Base-by-base conservation (phyloP, 2,797 vertebrate genomes). In the Apogon hyalosoma region DNA sequence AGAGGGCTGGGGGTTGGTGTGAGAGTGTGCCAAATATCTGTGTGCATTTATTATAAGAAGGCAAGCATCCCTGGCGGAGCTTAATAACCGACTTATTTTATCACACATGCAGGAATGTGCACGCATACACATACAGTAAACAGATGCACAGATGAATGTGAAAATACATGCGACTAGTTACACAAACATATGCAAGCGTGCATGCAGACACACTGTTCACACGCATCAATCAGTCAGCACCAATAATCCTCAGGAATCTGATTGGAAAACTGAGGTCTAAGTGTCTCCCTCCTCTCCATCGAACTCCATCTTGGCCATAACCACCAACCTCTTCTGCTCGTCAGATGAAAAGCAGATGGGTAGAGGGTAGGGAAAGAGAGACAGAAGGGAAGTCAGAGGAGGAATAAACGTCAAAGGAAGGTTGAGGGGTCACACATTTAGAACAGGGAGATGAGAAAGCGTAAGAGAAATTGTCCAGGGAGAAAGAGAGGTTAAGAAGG, bases 291-390 rank as follows among this genome's bases (percentile, higher is more conserved):
- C 39, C 31, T 64, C 55, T n/a, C 52, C 33, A 49, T 69, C 73
- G 43, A 66, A 62, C 62, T 59, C 61, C 47, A 57, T 79, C 72
- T 31, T 8, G 11, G 63, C 63, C 16, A 28, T 55, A 83, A 83
- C 60, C 72, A 52, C 39, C 57, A 40, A 60, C 62, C 56, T 63
- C 68, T 78, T 68, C 61, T 19, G 24, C 71, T 57, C 42, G 40
- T 43, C 14, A 84, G 88, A 93, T 91, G 78, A 87, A 87, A 91
- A 92, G 86, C 89, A 92, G 90, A 93, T 91, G 92, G 80, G 62
- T 72, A 59, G 63, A 69, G 58, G 62, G 50, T 56, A 39, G 57
- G 49, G 57, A 62, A 58, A 78, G 63, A 63, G 61, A 80, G 71
- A 71, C 64, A 57, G 42, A 67, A 55, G 63, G 70, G 75, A 59